Percentiles rank a stretch among this genome's conserved stretches.
These are phyloP conservation scores for Heterodera carotae DNA, from an alignment of 1,140 invertebrate genomes.

Conservation along the genomic window DNA sequence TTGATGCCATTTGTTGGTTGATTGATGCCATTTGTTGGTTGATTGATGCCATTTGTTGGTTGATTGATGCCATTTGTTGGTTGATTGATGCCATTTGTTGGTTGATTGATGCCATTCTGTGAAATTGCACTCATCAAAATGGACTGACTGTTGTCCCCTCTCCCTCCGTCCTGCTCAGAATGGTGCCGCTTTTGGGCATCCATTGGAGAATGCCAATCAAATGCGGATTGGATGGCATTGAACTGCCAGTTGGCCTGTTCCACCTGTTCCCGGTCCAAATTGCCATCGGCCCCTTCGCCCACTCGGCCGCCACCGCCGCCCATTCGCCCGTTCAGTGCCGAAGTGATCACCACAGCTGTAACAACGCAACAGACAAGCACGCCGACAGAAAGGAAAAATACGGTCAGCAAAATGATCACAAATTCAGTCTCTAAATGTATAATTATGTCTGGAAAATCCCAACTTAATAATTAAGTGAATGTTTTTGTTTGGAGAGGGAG, in stretches of 20 bases:
- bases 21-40: too few relatives aligned
- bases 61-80: too few relatives aligned
- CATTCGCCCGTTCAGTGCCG: background rate
- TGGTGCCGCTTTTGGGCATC: slow-evolving; percentile 55
- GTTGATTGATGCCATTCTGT: too few relatives aligned
- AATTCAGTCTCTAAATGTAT: too few relatives aligned
- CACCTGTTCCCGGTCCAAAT: slow-evolving; percentile 13
- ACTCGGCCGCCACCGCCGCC: background rate
- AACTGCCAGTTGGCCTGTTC: slow-evolving; percentile 53
- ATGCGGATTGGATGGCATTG: slow-evolving; percentile 52
- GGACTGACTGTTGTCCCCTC: background rate
- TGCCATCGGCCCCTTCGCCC: slow-evolving; percentile 18
- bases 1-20: too few relatives aligned
- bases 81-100: too few relatives aligned
- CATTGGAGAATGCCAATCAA: slow-evolving; percentile 53
- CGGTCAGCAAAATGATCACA: background rate
- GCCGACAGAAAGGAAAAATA: slow-evolving; percentile 1
- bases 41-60: too few relatives aligned
- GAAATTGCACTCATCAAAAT: background rate
- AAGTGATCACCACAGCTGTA: background rate
- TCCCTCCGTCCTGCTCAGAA: slow-evolving; percentile 17
- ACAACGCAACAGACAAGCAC: background rate
- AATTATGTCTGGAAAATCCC: too few relatives aligned
- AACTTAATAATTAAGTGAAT: background rate
- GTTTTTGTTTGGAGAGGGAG: too few relatives aligned